phyloP scores from a whole-genome alignment of 2,797 vertebrate genomes.

The Enteromius viviparus region DNA sequence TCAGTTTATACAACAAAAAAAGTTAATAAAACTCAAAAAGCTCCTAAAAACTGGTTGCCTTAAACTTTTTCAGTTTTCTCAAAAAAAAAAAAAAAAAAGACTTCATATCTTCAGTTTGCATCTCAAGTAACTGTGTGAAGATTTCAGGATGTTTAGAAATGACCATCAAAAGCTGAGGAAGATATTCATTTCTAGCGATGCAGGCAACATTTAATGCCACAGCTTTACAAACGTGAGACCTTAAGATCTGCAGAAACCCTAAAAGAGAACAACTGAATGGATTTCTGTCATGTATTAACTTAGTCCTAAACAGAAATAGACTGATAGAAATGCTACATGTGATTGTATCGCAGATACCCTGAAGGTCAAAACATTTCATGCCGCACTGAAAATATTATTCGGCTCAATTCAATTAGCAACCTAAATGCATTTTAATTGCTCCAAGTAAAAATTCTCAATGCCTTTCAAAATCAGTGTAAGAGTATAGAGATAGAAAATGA shows the following conservation, averaged over 20 bases:
- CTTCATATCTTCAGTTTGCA: neutral
- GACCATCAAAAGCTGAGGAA: too few species aligned
- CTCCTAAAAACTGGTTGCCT: too few species aligned
- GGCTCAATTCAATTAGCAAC: neutral
- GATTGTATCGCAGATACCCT: neutral
- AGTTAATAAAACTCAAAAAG: too few species aligned
- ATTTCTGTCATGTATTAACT: too few species aligned
- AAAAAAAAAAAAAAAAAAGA: too few species aligned
- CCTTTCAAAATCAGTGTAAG: neutral
- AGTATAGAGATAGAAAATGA: neutral
- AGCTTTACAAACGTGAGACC: neutral
- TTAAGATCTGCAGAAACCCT: neutral
- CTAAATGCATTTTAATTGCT: neutral
- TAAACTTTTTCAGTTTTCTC: too few species aligned
- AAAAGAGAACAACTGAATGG: neutral
- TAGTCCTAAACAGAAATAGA: neutral
- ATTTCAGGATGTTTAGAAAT: neutral
- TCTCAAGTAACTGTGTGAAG: neutral
- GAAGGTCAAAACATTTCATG: neutral
- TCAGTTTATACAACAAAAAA: too few species aligned
- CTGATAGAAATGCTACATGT: neutral
- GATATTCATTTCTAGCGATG: neutral
- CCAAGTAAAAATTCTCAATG: neutral
- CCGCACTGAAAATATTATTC: neutral
- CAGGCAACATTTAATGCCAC: neutral